A percentile compares a stretch with the other conserved stretches of the same genome.
Evolutionary conservation across 2,888 invertebrate species (phyloP).

Genomic region (Protodeltote pygarga): DNA sequence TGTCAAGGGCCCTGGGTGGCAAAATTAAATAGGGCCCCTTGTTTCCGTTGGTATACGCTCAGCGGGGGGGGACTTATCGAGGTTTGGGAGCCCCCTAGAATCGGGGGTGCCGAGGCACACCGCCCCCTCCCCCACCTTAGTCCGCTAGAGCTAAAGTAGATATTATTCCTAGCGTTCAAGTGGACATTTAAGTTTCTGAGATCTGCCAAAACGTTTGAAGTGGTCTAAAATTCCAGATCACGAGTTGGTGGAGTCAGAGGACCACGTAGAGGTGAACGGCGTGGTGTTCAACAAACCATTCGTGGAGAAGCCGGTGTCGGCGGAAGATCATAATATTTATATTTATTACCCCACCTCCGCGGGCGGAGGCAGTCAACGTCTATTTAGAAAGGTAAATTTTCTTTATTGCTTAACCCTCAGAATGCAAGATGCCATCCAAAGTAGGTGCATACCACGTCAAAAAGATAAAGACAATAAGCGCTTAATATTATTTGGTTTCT

Average conservation of each 20-base stretch:
- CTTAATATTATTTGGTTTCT: too few species aligned
- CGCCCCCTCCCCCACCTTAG: too few species aligned
- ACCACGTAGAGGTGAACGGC: slow-evolving; percentile 98
- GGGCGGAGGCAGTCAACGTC: slow-evolving; percentile 98
- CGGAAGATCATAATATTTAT: slow-evolving; percentile 99
- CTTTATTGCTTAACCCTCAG: too few species aligned
- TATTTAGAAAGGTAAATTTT: slow-evolving; percentile 98
- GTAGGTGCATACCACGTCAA: too few species aligned
- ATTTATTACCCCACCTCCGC: slow-evolving; percentile 99
- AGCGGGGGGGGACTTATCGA: too few species aligned
- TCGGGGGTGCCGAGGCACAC: too few species aligned
- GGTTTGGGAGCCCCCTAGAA: too few species aligned
- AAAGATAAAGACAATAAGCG: too few species aligned
- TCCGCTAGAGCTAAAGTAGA: not conserved
- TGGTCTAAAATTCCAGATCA: slow-evolving; percentile 88
- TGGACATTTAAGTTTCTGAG: not conserved
- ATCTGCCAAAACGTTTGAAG: not conserved
- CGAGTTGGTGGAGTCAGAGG: slow-evolving; percentile 97
- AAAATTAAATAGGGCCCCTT: too few species aligned
- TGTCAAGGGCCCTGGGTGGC: too few species aligned
- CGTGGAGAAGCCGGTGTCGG: slow-evolving; percentile 99
- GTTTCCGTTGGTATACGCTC: too few species aligned
- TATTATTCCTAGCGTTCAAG: not conserved
- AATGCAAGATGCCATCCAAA: too few species aligned
- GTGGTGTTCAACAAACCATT: slow-evolving; percentile 98